Percentiles rank a stretch among this genome's conserved stretches.
phyloP scores from a whole-genome alignment of 2,888 invertebrate species.

The Syrista parreyssii region DNA sequence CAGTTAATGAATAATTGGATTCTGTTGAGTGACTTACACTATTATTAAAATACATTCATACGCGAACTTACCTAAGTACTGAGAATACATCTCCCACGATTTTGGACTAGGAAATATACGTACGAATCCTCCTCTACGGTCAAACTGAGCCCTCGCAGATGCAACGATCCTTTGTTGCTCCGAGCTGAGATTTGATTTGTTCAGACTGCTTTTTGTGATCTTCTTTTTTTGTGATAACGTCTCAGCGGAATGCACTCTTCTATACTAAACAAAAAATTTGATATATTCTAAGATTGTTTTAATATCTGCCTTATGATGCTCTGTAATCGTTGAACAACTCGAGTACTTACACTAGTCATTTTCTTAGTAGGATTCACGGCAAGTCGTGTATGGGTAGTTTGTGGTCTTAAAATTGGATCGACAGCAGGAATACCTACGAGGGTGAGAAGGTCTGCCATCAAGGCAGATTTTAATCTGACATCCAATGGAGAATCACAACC shows the following conservation, averaged over 20 bases:
- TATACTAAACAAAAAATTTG: slow-evolving; percentile 67
- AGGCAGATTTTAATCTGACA: slow-evolving; percentile 90
- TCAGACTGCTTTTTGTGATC: slow-evolving; percentile 61
- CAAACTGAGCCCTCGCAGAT: slow-evolving; percentile 81
- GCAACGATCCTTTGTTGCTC: slow-evolving; percentile 85
- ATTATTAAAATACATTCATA: not conserved
- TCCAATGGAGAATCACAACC: slow-evolving; percentile 95
- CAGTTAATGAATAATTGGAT: not conserved
- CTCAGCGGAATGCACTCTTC: slow-evolving; percentile 81
- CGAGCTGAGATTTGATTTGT: slow-evolving; percentile 70
- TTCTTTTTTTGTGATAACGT: slow-evolving; percentile 67
- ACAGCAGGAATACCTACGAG: slow-evolving; percentile 88
- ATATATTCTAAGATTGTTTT: not conserved
- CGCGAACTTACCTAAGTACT: slow-evolving; percentile 74
- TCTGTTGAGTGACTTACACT: not conserved
- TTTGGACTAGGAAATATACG: slow-evolving; percentile 91
- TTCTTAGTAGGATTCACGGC: slow-evolving; percentile 48
- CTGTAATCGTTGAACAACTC: not conserved
- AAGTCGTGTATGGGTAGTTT: slow-evolving; percentile 48
- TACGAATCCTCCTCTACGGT: slow-evolving; percentile 87
- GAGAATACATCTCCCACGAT: slow-evolving; percentile 86
- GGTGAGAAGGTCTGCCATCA: slow-evolving; percentile 91
- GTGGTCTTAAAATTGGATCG: slow-evolving; percentile 73
- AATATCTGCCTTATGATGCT: not conserved
- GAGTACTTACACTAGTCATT: slow-evolving; percentile 48